Evolutionary conservation across 2,113 vertebrate genomes (phyloP).

Genomic region (Phrynosoma platyrhinos): DNA sequence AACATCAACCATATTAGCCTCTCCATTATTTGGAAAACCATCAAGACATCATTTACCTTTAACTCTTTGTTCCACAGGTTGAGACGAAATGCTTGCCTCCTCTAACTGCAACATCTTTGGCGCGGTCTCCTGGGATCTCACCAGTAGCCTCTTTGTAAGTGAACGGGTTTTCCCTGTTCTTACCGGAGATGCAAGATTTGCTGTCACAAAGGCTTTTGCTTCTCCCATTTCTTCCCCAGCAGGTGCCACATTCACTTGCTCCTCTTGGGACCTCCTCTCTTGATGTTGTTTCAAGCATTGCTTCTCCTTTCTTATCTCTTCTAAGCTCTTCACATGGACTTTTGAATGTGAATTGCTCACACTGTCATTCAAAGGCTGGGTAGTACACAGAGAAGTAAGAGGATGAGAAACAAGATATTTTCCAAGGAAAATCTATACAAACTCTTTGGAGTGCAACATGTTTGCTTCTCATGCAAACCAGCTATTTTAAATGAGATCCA

Average conservation of each 20-base stretch:
- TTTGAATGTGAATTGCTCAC: constrained; percentile 45
- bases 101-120: constrained; percentile 51
- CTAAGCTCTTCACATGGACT: constrained; percentile 87
- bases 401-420: not conserved
- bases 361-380: constrained; percentile 54
- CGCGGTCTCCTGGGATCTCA: constrained; percentile 43
- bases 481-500: accelerated
- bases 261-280: constrained; percentile 60
- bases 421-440: not conserved
- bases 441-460: accelerated
- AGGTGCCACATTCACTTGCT: constrained; percentile 23
- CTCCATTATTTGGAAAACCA: not conserved
- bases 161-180: constrained; percentile 1
- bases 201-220: not conserved
- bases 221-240: constrained; percentile 40
- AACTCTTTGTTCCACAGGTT: constrained; percentile 52
- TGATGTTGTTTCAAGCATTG: constrained; percentile 78
- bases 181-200: constrained; percentile 29
- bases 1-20: not conserved
- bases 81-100: constrained; percentile 45
- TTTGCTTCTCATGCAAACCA: not conserved
- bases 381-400: not conserved
- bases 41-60: constrained; percentile 56
- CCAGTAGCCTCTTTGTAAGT: constrained; percentile 39
- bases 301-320: constrained; percentile 88